Evolutionary conservation across 2,888 invertebrate genomes (phyloP).

Genomic region (Leptinotarsa peninsularis): DNA sequence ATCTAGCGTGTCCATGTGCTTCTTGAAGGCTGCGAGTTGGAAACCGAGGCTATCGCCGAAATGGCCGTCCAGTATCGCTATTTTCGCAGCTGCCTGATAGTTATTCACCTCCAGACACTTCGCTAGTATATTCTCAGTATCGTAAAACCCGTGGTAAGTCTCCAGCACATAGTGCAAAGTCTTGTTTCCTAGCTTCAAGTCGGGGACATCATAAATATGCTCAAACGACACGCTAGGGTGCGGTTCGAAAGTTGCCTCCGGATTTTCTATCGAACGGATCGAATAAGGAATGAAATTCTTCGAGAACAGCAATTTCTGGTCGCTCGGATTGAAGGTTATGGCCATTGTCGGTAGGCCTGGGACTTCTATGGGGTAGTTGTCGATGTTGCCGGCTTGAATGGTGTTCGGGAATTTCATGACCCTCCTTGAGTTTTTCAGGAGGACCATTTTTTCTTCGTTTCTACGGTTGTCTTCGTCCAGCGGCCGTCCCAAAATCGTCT

Average conservation of each 20-base stretch:
- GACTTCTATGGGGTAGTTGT: slow-evolving; percentile 63
- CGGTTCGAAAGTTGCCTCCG: slow-evolving; percentile 30
- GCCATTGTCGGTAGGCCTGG: slow-evolving; percentile 64
- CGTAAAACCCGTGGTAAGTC: slow-evolving; percentile 63
- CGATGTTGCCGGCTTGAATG: slow-evolving; percentile 55
- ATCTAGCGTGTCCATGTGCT: slow-evolving; percentile 57
- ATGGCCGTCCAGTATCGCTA: slow-evolving; percentile 63
- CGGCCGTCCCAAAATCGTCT: slow-evolving; percentile 69
- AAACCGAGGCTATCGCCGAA: slow-evolving; percentile 65
- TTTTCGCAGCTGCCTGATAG: slow-evolving; percentile 65
- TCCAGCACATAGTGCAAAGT: slow-evolving; percentile 64
- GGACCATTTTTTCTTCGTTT: slow-evolving; percentile 71
- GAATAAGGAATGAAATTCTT: slow-evolving; percentile 54
- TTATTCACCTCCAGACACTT: slow-evolving; percentile 62
- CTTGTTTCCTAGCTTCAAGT: slow-evolving; percentile 58
- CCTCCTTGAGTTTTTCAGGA: slow-evolving; percentile 80
- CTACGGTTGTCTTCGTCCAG: slow-evolving; percentile 71
- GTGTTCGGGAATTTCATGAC: slow-evolving; percentile 75
- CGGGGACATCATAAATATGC: slow-evolving; percentile 52
- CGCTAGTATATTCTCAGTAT: slow-evolving; percentile 61
- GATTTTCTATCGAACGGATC: slow-evolving; percentile 53
- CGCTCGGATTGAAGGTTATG: slow-evolving; percentile 62
- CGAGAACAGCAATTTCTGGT: slow-evolving; percentile 57
- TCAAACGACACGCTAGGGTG: slow-evolving; percentile 43
- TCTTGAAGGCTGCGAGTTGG: slow-evolving; percentile 63